Evolutionary conservation across 2,797 vertebrate genomes (phyloP), one percentile per base, ranked within the genome.

Genomic region (Cossypha polioptera): DNA sequence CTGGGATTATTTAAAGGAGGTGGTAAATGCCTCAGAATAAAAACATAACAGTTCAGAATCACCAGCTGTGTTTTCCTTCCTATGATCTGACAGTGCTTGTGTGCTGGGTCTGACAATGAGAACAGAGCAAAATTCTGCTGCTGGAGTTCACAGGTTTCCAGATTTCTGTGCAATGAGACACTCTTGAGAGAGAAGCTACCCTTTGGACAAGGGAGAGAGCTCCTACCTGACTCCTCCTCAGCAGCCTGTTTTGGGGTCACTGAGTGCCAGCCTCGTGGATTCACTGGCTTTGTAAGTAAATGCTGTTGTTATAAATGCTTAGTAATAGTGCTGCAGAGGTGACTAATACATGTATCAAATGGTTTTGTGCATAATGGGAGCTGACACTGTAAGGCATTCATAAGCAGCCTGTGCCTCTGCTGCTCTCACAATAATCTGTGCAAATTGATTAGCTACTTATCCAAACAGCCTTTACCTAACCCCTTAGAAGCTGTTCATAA

Each of bases 11-110:
- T 92, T 89, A 91, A 95, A 90, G 65, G 81, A 93, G 81, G 78
- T 94, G 84, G 94, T 71, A 94, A 96, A 94, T 94, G 84, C 74
- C 69, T 96, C 94, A 92, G 75, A 95, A 94, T 86, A 75, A 94
- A 96, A 93, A 73, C 43, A 78, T 16, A 89, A 31, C 71, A 66
- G 78, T 75, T 93, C 71, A 92, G 89, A 77, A 86, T 80, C 87
- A 93, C 65, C 92, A 93, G 89, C 91, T 96, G 91, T 95, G 78
- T 93, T 95, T 96, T 90, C 58, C 72, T 90, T 92, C 5, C 1
- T 65, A 4, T 0, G 1, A 77, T 74, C 83, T 86, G 80, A 72
- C 84, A 82, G 62, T 28, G 54, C 72, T 71, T 65, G 36, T 95
- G 54, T 77, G 71, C 75, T 86, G 36, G 88, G 74, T 79, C 75